Evolutionary conservation across 1,140 invertebrate genomes (phyloP).

Genomic region (Ectropis grisescens): DNA sequence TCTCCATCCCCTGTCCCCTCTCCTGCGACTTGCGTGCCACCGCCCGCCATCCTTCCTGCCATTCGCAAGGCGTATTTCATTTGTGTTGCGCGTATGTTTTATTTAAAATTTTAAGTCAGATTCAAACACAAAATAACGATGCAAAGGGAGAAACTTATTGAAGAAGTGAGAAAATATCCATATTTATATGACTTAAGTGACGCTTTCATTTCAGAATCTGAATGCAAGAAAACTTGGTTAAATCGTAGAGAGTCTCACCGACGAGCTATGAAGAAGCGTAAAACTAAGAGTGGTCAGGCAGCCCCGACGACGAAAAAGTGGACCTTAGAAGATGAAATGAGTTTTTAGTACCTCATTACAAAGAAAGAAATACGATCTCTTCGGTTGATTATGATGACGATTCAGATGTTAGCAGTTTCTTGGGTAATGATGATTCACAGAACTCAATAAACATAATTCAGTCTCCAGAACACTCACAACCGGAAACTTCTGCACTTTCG

Average conservation of each 20-base stretch:
- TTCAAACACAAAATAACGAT: constrained; percentile 7
- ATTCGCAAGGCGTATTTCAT: too few species aligned
- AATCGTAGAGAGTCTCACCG: constrained; percentile 15
- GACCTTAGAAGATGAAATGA: constrained; percentile 18
- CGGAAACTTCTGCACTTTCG: too few species aligned
- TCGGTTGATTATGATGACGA: constrained; percentile 8
- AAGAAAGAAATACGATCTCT: constrained; percentile 20
- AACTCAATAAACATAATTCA: too few species aligned
- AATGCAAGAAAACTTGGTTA: constrained; percentile 23
- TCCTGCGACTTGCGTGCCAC: too few species aligned
- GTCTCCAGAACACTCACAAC: too few species aligned
- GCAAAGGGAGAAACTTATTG: constrained; percentile 14
- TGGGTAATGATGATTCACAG: constrained; percentile 11
- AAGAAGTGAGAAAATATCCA: constrained; percentile 12
- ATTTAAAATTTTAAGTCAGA: constrained; percentile 2
- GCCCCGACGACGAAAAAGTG: constrained; percentile 18
- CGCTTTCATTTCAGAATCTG: constrained; percentile 18
- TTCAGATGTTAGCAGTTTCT: constrained; percentile 10
- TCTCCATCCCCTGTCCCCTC: too few species aligned
- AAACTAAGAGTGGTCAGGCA: constrained; percentile 23
- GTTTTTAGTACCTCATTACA: constrained; percentile 19
- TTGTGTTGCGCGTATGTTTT: constrained; percentile 2
- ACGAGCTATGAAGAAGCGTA: constrained; percentile 14
- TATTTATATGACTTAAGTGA: constrained; percentile 12
- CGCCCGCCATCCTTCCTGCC: too few species aligned